Conservation (phyloP, 2,113 vertebrate species). For the Campylomormyrus numenius region DNA sequence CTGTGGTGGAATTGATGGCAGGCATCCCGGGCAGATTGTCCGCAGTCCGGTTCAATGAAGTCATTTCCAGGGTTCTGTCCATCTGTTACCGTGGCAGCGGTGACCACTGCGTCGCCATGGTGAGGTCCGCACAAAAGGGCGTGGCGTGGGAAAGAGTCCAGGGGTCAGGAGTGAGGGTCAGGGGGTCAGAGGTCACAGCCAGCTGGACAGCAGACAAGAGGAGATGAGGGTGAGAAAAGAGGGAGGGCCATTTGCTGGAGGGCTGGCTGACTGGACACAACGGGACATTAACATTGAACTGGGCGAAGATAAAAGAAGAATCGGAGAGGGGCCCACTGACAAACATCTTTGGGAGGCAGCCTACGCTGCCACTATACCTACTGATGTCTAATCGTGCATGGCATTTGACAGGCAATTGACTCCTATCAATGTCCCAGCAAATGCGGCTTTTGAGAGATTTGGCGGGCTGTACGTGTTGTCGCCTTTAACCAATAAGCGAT, state of each 20-base stretch:
- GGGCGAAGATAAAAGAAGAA: conserved; percentile 33
- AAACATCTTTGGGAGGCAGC: conserved; percentile 39
- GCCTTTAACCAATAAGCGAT: conserved; percentile 43
- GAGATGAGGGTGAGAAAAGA: conserved; percentile 65
- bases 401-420: conserved; percentile 67
- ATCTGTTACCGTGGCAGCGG: conserved; percentile 70
- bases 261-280: conserved; percentile 50
- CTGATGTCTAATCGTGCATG: conserved; percentile 48
- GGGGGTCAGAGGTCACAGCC: conserved; percentile 62
- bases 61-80: conserved; percentile 64
- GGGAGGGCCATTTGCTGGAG: conserved; percentile 46
- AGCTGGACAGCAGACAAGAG: conserved; percentile 71
- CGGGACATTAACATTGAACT: conserved; percentile 70
- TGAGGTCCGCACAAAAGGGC: conserved; percentile 63
- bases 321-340: conserved; percentile 32
- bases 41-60: conserved; percentile 56
- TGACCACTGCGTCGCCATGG: conserved; percentile 63
- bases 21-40: conserved; percentile 32
- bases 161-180: conserved; percentile 67
- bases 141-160: conserved; percentile 71
- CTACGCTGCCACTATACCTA: conserved; percentile 39
- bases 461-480: conserved; percentile 18
- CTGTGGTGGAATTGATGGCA: conserved; percentile 40
- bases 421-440: conserved; percentile 50
- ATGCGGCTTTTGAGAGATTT: conserved; percentile 44